These are phyloP conservation scores for Megalops cyprinoides DNA, from an alignment of 2,797 vertebrate genomes.

Conservation along the genomic window DNA sequence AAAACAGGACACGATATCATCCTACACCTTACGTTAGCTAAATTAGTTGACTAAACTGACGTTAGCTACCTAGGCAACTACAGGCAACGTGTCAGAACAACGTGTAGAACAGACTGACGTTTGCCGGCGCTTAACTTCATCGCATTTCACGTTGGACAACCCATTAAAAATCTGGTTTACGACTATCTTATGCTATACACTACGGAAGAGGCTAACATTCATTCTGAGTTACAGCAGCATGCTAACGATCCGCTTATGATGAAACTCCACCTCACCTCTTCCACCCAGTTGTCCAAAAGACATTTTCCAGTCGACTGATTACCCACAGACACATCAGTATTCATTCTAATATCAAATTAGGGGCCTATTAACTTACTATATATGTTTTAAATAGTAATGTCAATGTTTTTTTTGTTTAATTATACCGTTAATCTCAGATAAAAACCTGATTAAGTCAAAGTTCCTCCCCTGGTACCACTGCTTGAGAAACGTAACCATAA, in stretches of 20 bases:
- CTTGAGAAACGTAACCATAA: constrained; percentile 54
- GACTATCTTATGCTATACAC: too few relatives aligned
- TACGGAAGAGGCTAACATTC: too few relatives aligned
- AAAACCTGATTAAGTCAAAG: not conserved
- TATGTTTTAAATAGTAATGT: not conserved
- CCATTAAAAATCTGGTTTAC: too few relatives aligned
- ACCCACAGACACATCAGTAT: not conserved
- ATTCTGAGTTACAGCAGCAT: too few relatives aligned
- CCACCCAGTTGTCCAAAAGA: constrained; percentile 53
- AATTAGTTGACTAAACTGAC: too few relatives aligned
- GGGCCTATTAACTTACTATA: not conserved
- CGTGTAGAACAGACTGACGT: too few relatives aligned
- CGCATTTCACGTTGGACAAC: too few relatives aligned
- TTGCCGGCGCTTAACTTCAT: too few relatives aligned
- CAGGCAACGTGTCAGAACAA: too few relatives aligned
- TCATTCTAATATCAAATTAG: constrained; percentile 44
- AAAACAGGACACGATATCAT: too few relatives aligned
- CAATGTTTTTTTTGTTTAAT: not conserved
- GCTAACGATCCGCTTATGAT: not conserved
- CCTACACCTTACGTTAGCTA: too few relatives aligned
- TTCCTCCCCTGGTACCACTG: not conserved
- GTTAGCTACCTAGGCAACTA: too few relatives aligned
- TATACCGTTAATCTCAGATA: not conserved
- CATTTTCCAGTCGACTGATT: constrained; percentile 32
- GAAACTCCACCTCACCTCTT: constrained; percentile 63